phyloP scores from a whole-genome alignment of 30 jellyfish, hydroid and myxozoan species.

The Turritopsis rubra region DNA sequence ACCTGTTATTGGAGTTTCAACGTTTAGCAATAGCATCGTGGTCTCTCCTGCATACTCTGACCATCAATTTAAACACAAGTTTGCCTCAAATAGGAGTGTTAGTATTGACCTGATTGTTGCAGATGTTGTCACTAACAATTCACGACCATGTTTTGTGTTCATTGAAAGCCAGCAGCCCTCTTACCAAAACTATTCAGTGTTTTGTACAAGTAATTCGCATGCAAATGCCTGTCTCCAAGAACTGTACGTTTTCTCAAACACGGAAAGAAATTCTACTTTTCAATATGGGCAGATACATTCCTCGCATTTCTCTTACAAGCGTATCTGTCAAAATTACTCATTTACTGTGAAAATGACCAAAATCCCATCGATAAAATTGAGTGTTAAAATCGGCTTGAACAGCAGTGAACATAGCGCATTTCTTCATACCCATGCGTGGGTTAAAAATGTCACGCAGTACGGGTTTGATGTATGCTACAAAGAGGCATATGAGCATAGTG shows the following conservation, averaged over 20 bases:
- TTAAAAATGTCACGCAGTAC: background rate
- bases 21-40: background rate
- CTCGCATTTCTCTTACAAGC: background rate
- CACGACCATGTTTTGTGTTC: background rate
- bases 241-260: background rate
- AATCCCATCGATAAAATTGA: background rate
- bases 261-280: background rate
- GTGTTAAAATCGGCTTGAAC: background rate
- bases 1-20: background rate
- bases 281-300: background rate
- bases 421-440: slow-evolving; percentile 11
- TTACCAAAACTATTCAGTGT: background rate
- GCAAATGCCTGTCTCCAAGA: background rate
- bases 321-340: background rate
- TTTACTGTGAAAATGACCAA: background rate
- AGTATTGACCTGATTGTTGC: background rate
- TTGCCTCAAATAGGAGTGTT: background rate
- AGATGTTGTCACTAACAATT: background rate
- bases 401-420: background rate
- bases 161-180: background rate
- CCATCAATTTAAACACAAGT: background rate
- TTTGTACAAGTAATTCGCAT: background rate
- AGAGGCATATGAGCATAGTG: slow-evolving; percentile 12
- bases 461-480: slow-evolving; percentile 24
- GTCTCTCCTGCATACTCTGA: background rate